Conservation (phyloP, 2,888 invertebrate species). For the Heteromurus nitidus region DNA sequence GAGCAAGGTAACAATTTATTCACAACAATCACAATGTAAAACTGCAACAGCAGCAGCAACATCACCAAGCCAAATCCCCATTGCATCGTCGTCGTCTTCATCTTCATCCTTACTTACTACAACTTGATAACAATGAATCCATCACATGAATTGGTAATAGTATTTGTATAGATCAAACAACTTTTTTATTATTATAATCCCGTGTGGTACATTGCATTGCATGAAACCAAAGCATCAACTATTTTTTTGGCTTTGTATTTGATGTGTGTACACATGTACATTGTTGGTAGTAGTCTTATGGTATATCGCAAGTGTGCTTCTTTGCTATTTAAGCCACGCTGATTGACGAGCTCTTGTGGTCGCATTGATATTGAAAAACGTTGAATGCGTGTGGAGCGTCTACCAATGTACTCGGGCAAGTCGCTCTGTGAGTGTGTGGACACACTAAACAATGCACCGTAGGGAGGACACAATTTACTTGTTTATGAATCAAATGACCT, state of each 20-base stretch:
- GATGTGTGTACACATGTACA: neutral
- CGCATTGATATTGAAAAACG: neutral
- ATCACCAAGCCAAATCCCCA: no score
- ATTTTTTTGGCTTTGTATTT: slow-evolving; percentile 29
- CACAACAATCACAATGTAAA: slow-evolving; percentile 21
- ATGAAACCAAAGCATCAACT: neutral
- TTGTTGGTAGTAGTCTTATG: no score
- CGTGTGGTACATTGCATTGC: neutral
- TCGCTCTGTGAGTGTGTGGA: no score
- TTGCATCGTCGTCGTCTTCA: slow-evolving; percentile 23
- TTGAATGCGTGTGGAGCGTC: slow-evolving; percentile 1
- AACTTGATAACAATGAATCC: neutral
- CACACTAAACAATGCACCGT: neutral
- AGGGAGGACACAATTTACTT: slow-evolving; percentile 8
- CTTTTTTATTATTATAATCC: neutral
- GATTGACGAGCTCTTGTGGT: slow-evolving; percentile 25
- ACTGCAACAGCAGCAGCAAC: no score
- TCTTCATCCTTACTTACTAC: neutral
- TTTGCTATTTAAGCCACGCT: slow-evolving; percentile 8
- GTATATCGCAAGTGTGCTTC: slow-evolving; percentile 24
- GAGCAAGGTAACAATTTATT: slow-evolving; percentile 48
- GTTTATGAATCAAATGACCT: no score
- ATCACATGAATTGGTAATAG: no score
- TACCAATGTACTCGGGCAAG: neutral
- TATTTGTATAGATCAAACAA: slow-evolving; percentile 15